These are phyloP conservation scores for Diplazon laetatorius DNA, from an alignment of 2,888 invertebrate genomes.

Conservation along the genomic window DNA sequence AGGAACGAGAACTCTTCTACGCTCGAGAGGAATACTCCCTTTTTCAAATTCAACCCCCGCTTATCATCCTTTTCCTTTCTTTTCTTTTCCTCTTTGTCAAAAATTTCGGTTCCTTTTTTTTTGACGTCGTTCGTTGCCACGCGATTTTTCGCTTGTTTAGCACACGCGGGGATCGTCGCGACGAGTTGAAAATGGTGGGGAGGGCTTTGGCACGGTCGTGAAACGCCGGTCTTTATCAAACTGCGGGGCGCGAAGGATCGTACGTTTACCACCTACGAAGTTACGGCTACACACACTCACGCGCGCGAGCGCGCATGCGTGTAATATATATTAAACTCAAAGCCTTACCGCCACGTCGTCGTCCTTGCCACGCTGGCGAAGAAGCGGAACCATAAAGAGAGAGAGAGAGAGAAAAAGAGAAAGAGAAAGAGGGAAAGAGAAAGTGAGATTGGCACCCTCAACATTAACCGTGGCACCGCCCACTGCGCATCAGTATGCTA, in stretches of 20 bases:
- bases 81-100: not conserved
- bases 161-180: constrained; percentile 26
- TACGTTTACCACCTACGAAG: constrained; percentile 51
- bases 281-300: constrained; percentile 9
- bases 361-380: constrained; percentile 41
- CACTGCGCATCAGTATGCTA: constrained; percentile 82
- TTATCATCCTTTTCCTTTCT: constrained; percentile 1
- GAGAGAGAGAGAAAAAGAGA: constrained; percentile 18
- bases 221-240: constrained; percentile 54
- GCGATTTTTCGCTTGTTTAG: constrained; percentile 60
- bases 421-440: constrained; percentile 63
- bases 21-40: constrained; percentile 24
- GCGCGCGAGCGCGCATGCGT: not conserved
- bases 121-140: constrained; percentile 22
- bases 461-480: constrained; percentile 80
- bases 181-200: constrained; percentile 2
- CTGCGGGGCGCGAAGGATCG: constrained; percentile 38
- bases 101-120: constrained; percentile 2
- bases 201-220: constrained; percentile 30
- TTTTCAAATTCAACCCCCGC: too few relatives aligned
- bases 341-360: constrained; percentile 51
- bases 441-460: constrained; percentile 78
- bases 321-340: constrained; percentile 47
- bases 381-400: not conserved
- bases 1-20: constrained; percentile 10